A percentile compares a stretch with the other conserved stretches of the same genome.
phyloP scores from a whole-genome alignment of 2,888 invertebrate genomes.

The Phortica magna region DNA sequence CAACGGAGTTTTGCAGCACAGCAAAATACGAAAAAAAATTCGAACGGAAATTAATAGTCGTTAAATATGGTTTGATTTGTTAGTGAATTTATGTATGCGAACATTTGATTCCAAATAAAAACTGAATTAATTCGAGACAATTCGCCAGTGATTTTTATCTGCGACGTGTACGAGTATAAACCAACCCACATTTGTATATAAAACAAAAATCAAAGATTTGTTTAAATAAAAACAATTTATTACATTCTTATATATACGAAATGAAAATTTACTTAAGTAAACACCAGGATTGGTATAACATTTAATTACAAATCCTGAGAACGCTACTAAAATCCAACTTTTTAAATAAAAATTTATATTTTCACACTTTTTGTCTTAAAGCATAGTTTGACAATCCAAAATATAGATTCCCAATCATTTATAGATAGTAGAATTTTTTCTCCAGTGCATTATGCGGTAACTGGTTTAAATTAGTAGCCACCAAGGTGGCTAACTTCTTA shows the following conservation, averaged over 20 bases:
- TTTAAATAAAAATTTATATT: no score
- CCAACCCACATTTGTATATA: no score
- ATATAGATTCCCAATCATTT: conserved; percentile 61
- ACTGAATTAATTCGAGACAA: background rate
- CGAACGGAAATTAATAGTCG: background rate
- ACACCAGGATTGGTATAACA: no score
- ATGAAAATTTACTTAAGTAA: no score
- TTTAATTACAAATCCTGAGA: no score
- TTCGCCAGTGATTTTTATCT: background rate
- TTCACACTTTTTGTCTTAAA: no score
- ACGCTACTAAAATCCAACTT: no score
- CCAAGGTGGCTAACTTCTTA: conserved; percentile 93
- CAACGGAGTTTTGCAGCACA: background rate
- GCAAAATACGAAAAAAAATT: background rate
- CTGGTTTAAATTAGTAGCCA: conserved; percentile 88
- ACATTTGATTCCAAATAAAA: conserved; percentile 31
- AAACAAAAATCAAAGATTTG: background rate
- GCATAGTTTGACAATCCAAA: no score
- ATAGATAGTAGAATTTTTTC: conserved; percentile 85
- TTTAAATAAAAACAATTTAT: no score
- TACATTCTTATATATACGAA: no score
- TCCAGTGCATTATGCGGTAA: conserved; percentile 84
- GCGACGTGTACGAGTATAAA: no score
- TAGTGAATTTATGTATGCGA: conserved; percentile 22
- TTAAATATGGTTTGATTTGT: conserved; percentile 16